Conservation (phyloP, 2,888 invertebrate species). For the Acronicta aceris region DNA sequence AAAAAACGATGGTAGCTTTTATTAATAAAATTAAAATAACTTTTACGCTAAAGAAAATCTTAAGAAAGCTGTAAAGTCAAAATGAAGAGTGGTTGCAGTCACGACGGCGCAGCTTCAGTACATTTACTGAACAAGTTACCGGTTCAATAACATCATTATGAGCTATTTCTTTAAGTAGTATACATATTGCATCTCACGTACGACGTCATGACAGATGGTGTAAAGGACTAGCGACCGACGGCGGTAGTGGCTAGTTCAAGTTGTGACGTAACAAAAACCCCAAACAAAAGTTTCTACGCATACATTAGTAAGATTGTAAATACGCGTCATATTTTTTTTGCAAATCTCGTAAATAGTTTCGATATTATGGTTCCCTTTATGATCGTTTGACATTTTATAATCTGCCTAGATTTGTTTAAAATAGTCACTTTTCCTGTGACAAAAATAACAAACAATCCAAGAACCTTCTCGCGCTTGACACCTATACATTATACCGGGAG, state of each 20-base stretch:
- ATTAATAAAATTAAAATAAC: no score
- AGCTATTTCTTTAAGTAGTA: constrained; percentile 16
- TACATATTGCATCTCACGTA: constrained; percentile 16
- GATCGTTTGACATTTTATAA: no score
- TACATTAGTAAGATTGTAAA: no score
- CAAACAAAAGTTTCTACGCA: no score
- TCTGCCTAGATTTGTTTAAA: no score
- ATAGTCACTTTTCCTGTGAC: no score
- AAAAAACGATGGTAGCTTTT: no score
- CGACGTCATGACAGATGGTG: constrained; percentile 12
- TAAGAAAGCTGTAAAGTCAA: neutral
- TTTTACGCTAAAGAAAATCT: neutral
- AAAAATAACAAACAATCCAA: no score
- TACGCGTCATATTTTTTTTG: no score
- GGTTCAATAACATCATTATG: constrained; percentile 23
- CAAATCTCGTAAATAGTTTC: no score
- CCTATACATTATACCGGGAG: neutral
- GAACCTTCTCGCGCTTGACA: no score
- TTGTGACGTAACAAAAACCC: neutral
- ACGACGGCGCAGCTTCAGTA: constrained; percentile 2
- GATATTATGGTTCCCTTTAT: no score
- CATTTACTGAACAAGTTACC: constrained; percentile 6
- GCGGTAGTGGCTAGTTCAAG: neutral
- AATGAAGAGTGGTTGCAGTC: neutral
- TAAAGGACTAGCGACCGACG: neutral